phyloP scores from a whole-genome alignment of 2,113 vertebrate genomes.

The Lontra canadensis region DNA sequence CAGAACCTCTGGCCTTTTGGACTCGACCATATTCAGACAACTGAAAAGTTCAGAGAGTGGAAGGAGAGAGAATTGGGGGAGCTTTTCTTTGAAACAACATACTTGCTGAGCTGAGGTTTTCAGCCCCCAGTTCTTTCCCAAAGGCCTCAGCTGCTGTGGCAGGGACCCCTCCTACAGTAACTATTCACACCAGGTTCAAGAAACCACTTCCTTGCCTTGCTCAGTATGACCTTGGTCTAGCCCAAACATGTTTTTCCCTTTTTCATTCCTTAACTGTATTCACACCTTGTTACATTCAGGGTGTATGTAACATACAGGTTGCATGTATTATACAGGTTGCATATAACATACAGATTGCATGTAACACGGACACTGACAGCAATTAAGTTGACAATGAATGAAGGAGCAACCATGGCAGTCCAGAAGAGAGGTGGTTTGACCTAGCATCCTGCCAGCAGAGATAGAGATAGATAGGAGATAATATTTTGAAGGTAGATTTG shows the following conservation, averaged over 20 bases:
- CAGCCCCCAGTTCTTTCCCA: background rate
- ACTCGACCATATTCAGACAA: background rate
- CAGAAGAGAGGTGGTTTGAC: background rate
- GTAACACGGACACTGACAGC: background rate
- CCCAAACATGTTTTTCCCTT: background rate
- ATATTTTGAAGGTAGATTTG: background rate
- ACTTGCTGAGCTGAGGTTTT: background rate
- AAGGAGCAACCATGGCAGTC: background rate
- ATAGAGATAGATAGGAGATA: background rate
- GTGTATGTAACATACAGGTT: background rate
- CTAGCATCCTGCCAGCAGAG: background rate
- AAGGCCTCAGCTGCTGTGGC: background rate
- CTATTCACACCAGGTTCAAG: accelerated
- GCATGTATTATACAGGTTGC: too few relatives aligned
- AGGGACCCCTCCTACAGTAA: background rate
- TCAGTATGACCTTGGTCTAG: background rate
- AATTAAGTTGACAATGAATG: background rate
- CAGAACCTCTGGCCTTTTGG: background rate
- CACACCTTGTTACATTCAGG: background rate
- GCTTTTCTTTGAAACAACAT: background rate
- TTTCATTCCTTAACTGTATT: background rate
- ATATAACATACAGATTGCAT: background rate
- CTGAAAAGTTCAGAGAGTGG: background rate
- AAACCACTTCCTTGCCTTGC: background rate
- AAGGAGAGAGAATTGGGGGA: background rate